Percentiles rank a stretch among this genome's conserved stretches.
Conservation (phyloP, 2,797 vertebrate genomes). For the Sebastes glaucus region DNA sequence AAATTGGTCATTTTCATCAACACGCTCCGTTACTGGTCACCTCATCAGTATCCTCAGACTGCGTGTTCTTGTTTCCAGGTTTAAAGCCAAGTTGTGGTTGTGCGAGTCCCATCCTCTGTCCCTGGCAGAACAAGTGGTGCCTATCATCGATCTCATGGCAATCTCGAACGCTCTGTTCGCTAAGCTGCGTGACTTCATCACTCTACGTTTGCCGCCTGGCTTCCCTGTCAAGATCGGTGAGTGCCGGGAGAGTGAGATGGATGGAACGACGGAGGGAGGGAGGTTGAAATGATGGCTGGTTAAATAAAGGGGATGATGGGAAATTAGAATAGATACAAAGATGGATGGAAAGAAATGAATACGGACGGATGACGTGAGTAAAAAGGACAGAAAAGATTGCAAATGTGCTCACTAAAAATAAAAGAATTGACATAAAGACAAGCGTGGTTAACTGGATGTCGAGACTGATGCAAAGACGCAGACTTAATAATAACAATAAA, state of each 20-base stretch:
- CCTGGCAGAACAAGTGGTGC: constrained; percentile 93
- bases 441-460: not conserved
- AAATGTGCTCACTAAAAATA: not conserved
- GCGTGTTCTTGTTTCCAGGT: constrained; percentile 78
- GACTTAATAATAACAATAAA: not conserved
- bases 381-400: not conserved
- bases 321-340: constrained; percentile 16
- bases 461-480: not conserved
- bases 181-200: constrained; percentile 97
- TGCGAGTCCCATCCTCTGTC: constrained; percentile 97
- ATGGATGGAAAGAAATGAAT: not conserved
- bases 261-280: not conserved
- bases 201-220: constrained; percentile 92
- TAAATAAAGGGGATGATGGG: not conserved
- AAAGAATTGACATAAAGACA: not conserved
- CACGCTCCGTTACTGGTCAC: not conserved
- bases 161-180: constrained; percentile 96
- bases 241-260: constrained; percentile 27
- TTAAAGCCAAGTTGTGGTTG: constrained; percentile 97
- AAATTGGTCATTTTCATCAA: not conserved
- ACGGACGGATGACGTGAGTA: not conserved
- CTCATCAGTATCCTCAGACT: not conserved
- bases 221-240: constrained; percentile 97
- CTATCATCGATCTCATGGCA: constrained; percentile 98
- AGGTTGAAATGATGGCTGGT: not conserved